Conservation (phyloP, 2,113 vertebrate genomes). For the Gavia stellata region DNA sequence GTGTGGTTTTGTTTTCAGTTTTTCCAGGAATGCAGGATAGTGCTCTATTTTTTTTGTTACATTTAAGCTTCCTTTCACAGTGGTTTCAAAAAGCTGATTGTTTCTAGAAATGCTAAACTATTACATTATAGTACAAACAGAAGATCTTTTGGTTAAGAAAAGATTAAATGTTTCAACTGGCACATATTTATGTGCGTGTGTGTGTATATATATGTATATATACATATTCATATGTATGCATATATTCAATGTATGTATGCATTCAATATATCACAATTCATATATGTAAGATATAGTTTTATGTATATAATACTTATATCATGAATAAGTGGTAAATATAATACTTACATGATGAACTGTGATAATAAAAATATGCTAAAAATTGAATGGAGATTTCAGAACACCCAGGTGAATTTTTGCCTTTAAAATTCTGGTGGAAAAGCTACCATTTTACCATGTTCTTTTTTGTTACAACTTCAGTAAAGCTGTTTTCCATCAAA, state of each 20-base stretch:
- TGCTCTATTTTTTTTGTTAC: background rate
- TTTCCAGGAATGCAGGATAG: background rate
- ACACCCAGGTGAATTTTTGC: background rate
- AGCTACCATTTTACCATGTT: background rate
- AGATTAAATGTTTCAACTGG: background rate
- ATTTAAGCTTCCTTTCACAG: background rate
- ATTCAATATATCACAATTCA: background rate
- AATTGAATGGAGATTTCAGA: background rate
- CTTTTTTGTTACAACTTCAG: background rate
- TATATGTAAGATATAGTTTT: background rate
- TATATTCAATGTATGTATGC: background rate
- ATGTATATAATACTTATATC: background rate
- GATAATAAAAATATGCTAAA: background rate
- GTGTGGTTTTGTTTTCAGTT: background rate
- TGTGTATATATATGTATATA: background rate
- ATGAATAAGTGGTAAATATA: background rate
- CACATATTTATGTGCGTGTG: background rate
- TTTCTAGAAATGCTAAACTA: background rate
- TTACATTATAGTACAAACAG: background rate
- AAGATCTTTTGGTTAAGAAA: background rate
- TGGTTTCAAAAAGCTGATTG: background rate
- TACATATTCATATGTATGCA: background rate
- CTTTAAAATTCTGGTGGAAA: background rate
- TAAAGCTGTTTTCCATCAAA: background rate
- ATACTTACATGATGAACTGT: background rate